A percentile compares a stretch with the other conserved stretches of the same genome.
These are phyloP conservation scores for Danionella dracula DNA, from an alignment of 2,797 vertebrate genomes.

Conservation along the genomic window DNA sequence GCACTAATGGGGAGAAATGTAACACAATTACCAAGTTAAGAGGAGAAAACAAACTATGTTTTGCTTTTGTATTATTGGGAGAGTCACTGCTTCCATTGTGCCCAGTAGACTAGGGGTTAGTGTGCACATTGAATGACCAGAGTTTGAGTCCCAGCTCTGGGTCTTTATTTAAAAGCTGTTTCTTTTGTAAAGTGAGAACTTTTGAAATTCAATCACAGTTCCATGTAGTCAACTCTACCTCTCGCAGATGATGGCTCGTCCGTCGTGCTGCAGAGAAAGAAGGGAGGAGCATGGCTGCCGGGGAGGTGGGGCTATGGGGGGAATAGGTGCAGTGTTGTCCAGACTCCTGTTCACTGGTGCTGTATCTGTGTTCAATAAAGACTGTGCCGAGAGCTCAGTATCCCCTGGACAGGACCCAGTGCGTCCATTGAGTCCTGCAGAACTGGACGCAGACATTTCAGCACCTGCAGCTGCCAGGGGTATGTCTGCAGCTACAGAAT, in stretches of 20 bases:
- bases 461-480: constrained; percentile 83
- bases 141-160: too few relatives aligned
- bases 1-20: too few relatives aligned
- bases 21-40: too few relatives aligned
- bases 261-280: constrained; percentile 75
- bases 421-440: constrained; percentile 52
- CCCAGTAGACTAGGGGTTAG: too few relatives aligned
- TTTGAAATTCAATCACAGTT: too few relatives aligned
- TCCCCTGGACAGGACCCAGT: constrained; percentile 58
- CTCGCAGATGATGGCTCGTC: constrained; percentile 88
- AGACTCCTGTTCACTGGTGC: constrained; percentile 71
- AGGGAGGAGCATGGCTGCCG: constrained; percentile 96
- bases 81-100: too few relatives aligned
- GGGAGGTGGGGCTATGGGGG: constrained; percentile 86
- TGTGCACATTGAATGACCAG: too few relatives aligned
- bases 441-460: constrained; percentile 60
- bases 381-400: constrained; percentile 59
- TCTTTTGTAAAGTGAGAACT: too few relatives aligned
- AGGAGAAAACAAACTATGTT: too few relatives aligned
- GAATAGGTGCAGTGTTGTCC: constrained; percentile 78
- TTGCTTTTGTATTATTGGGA: too few relatives aligned
- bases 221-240: too few relatives aligned
- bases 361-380: constrained; percentile 57
- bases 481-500: constrained; percentile 64
- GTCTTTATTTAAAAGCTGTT: too few relatives aligned